These are phyloP conservation scores for Labrus mixtus DNA, from an alignment of 2,113 vertebrate species.

Conservation along the genomic window DNA sequence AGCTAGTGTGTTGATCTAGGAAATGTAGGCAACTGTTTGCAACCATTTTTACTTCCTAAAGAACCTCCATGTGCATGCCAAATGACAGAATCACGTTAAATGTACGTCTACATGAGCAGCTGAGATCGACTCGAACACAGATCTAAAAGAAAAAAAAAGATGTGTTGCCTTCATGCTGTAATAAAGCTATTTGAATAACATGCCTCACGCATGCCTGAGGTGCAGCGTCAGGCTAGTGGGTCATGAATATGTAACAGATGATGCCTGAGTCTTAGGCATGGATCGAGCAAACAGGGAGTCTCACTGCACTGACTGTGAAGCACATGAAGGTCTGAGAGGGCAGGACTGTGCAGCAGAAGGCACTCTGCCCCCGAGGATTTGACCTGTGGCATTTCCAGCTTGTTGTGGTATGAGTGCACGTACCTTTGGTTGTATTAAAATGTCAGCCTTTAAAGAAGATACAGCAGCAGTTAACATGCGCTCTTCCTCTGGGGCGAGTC, in stretches of 20 bases:
- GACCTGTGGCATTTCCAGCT: conserved; percentile 39
- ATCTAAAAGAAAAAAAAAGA: conserved; percentile 15
- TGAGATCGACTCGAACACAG: conserved; percentile 1
- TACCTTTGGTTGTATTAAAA: conserved; percentile 14
- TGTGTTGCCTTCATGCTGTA: background rate
- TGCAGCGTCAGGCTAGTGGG: background rate
- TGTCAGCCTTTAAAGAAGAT: conserved; percentile 10
- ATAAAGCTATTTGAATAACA: background rate
- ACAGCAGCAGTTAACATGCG: background rate
- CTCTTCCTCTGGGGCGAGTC: conserved; percentile 12
- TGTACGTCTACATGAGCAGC: background rate
- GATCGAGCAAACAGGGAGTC: background rate
- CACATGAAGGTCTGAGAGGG: background rate
- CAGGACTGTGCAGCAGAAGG: conserved; percentile 1
- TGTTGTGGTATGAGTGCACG: conserved; percentile 1
- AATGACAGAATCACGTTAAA: background rate
- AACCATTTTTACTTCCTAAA: background rate
- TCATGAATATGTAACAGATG: conserved; percentile 44
- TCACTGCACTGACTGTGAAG: conserved; percentile 8
- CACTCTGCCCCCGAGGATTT: background rate
- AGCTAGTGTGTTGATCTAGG: background rate
- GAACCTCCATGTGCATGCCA: background rate
- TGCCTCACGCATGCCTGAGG: background rate
- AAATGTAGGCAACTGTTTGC: background rate
- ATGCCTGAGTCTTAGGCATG: background rate